Evolutionary conservation across 2,888 invertebrate genomes (phyloP).

Genomic region (Spilosoma lubricipeda): DNA sequence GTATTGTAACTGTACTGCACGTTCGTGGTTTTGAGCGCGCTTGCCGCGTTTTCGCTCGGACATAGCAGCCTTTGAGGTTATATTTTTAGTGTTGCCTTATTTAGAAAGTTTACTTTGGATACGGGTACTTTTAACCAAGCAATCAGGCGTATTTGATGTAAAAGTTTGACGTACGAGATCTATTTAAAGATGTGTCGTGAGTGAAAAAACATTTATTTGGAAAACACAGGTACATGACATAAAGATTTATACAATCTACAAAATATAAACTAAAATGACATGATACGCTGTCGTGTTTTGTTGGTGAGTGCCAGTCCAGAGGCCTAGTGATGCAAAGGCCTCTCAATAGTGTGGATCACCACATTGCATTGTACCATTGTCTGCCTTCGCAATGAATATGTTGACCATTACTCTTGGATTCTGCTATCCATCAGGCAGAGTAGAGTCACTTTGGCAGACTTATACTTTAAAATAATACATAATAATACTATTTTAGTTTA

Average conservation of each 20-base stretch:
- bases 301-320: too few species aligned
- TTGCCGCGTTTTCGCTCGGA: constrained; percentile 73
- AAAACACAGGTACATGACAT: neutral
- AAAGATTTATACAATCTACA: neutral
- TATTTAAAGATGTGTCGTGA: neutral
- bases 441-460: too few species aligned
- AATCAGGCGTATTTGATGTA: constrained; percentile 37
- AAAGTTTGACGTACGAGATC: constrained; percentile 7
- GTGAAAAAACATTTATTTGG: neutral
- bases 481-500: too few species aligned
- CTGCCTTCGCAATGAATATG: too few species aligned
- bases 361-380: too few species aligned
- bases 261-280: neutral
- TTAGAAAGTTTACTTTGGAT: constrained; percentile 48
- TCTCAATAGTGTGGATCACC: too few species aligned
- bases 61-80: constrained; percentile 81
- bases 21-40: constrained; percentile 68
- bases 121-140: constrained; percentile 45
- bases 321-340: too few species aligned
- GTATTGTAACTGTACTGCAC: constrained; percentile 56
- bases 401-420: too few species aligned
- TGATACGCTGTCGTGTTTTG: neutral
- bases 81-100: constrained; percentile 72
- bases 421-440: too few species aligned
- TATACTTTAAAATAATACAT: too few species aligned